phyloP scores from a whole-genome alignment of 64 coral and sea anemone species.

The Anthopleura sola region DNA sequence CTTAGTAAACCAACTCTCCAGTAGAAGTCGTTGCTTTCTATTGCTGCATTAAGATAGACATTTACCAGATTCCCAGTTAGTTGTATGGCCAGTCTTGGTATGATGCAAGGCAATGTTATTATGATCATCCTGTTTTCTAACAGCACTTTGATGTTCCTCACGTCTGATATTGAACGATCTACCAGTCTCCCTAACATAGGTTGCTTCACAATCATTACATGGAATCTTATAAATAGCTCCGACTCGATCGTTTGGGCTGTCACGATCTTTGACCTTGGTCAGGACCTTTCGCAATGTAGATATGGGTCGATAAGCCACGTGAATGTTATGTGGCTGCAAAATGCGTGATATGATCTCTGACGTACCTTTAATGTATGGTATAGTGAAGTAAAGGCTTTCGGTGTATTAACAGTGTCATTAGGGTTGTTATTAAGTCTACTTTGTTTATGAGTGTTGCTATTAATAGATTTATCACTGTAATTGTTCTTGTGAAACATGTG shows the following conservation, averaged over 20 bases:
- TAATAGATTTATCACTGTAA: background rate
- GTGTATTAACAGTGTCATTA: background rate
- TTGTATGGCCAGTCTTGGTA: conserved; percentile 3
- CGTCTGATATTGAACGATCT: conserved; percentile 1
- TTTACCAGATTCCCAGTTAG: conserved; percentile 7
- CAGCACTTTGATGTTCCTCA: background rate
- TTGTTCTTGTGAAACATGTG: background rate
- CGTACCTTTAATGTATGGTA: conserved; percentile 1
- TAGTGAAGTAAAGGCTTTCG: background rate
- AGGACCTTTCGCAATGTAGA: background rate
- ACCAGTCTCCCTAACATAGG: background rate
- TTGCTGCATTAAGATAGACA: background rate
- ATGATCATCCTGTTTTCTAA: background rate
- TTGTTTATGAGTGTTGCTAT: background rate
- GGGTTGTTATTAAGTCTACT: background rate
- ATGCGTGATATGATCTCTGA: conserved; percentile 12
- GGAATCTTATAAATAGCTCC: conserved; percentile 11
- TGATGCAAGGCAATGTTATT: background rate
- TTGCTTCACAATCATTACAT: background rate
- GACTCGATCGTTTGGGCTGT: background rate
- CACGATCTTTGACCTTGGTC: conserved; percentile 6
- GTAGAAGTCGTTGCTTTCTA: background rate
- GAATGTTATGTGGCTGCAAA: background rate
- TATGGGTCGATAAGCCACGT: background rate
- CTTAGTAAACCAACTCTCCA: conserved; percentile 28